These are phyloP conservation scores for Eurois occulta DNA, from an alignment of 2,888 invertebrate genomes.

Conservation along the genomic window DNA sequence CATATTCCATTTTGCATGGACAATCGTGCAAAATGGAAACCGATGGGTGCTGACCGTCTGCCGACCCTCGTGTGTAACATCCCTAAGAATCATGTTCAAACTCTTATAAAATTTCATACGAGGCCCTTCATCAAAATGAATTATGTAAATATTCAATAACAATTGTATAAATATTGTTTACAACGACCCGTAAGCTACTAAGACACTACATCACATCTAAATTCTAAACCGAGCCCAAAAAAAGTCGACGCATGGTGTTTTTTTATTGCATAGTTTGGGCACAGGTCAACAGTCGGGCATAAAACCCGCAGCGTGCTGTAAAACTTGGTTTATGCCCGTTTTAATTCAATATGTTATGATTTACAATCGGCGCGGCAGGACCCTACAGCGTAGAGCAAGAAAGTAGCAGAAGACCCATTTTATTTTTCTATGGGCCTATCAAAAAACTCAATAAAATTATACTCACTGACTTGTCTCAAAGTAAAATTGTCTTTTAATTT, in stretches of 20 bases:
- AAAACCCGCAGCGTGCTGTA: conserved; percentile 65
- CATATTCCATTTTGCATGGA: background rate
- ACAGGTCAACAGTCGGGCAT: conserved; percentile 63
- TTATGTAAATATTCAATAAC: background rate
- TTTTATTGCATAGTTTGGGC: conserved; percentile 63
- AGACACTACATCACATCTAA: conserved; percentile 20
- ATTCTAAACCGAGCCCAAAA: conserved; percentile 32
- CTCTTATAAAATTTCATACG: background rate
- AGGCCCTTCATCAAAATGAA: background rate
- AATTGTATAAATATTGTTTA: conserved; percentile 4
- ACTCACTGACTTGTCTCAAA: background rate
- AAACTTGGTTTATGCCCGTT: conserved; percentile 71
- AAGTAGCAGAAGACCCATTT: conserved; percentile 24
- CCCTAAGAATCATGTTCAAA: background rate
- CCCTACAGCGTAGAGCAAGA: conserved; percentile 3
- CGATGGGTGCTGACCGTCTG: background rate
- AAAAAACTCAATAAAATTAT: background rate
- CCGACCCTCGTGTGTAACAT: background rate
- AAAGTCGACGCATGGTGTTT: conserved; percentile 45
- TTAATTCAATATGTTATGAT: conserved; percentile 79
- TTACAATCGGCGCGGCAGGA: conserved; percentile 65
- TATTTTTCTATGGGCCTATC: background rate
- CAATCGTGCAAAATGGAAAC: too few species aligned
- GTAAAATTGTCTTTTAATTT: background rate
- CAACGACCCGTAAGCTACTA: background rate